Evolutionary conservation across 2,797 vertebrate species (phyloP).

Genomic region (Moxostoma hubbsi): DNA sequence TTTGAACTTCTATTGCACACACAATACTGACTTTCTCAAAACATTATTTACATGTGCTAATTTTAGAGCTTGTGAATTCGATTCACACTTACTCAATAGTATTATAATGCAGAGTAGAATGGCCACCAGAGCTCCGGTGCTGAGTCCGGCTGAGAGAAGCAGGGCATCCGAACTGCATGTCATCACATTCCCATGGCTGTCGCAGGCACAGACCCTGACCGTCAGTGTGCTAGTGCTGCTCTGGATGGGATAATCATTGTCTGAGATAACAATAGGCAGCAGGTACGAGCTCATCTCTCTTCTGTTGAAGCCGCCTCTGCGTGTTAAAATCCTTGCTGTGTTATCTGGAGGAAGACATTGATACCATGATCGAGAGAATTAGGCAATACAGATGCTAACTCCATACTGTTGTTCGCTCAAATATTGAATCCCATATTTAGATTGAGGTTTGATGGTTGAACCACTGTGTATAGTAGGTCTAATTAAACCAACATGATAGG

Average conservation of each 20-base stretch:
- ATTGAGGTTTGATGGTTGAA: too few relatives aligned
- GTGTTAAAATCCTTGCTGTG: constrained; percentile 93
- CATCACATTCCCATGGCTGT: constrained; percentile 88
- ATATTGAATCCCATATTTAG: not conserved
- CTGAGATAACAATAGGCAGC: constrained; percentile 93
- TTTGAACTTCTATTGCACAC: too few relatives aligned
- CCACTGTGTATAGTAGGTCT: too few relatives aligned
- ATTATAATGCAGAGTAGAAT: constrained; percentile 94
- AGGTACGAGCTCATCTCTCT: constrained; percentile 91
- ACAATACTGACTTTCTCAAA: too few relatives aligned
- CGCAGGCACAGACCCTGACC: constrained; percentile 90
- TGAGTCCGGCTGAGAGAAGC: constrained; percentile 90
- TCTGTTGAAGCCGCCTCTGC: constrained; percentile 89
- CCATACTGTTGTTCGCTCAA: not conserved
- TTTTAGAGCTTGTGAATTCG: not conserved
- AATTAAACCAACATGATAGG: too few relatives aligned
- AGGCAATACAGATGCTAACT: too few relatives aligned
- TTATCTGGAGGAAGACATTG: constrained; percentile 82
- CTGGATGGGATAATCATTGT: constrained; percentile 93
- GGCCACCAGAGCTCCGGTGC: constrained; percentile 91
- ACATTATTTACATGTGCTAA: not conserved
- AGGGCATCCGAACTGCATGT: constrained; percentile 90
- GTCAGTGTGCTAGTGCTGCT: constrained; percentile 95
- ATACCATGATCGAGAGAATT: constrained; percentile 15
- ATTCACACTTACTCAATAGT: constrained; percentile 85